Base-by-base conservation (phyloP, 1,140 invertebrate genomes). In the Heliconius hermathena region DNA sequence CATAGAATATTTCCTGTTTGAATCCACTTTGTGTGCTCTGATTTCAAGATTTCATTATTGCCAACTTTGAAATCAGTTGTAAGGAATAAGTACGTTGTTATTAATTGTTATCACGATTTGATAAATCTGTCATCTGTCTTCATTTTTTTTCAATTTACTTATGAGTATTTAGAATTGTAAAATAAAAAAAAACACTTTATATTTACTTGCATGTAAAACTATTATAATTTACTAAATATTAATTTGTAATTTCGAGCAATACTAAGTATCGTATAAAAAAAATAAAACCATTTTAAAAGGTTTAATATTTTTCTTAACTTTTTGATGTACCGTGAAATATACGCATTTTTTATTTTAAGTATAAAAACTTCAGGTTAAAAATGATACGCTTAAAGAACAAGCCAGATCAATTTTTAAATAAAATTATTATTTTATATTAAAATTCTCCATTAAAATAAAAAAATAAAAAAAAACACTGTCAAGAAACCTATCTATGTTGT, bases 11-110 rank as follows among this genome's bases (percentile, higher is more conserved):
- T 66, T 29, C 60, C 60, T 66, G 20, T 66, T 66, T 66, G 22
- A 29, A 66, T 60, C 52, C 52, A 74, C 73, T 33, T 74, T 36
- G 52, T 74, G 26, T 74, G 20, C 8, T 26, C 5, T 33, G 52
- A 38, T 74, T 54, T 52, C 41, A 74, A 74, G 49, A 74, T 52
- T 74, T 54, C 73, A 74, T 74, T 74, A 52, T 74, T n/a, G 8
- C n/a, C 20, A 60, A 11, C 1, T 60, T 60, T 60, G 11, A 1
- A 60, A 11, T 26, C 8, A 11, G 9, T 26, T 0, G n/a, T 60
- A 60, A 60, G 1, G 3, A 60, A 60, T n/a, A n/a, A 36, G 33
- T 36, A 36, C 33, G 33, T 52, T 52, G 20, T 52, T 52, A 20
- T 2, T 52, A 52, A 52, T 20, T 52, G 18, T 52, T 20, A 52